Percentiles rank a stretch among this genome's conserved stretches.
These are phyloP conservation scores for Halyomorpha halys DNA, from an alignment of 1,140 invertebrate species.

Conservation along the genomic window DNA sequence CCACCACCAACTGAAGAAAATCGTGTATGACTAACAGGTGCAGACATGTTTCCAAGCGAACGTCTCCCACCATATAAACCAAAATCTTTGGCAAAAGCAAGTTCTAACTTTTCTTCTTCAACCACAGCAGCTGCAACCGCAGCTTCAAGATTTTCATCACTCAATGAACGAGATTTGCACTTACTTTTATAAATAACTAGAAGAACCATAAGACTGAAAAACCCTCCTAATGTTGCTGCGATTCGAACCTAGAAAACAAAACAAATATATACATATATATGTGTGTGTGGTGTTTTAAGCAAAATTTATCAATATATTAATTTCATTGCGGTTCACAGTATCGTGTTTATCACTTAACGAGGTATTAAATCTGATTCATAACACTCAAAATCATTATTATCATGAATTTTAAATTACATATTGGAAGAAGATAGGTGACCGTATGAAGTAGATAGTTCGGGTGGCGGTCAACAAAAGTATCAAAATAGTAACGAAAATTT, in stretches of 20 bases:
- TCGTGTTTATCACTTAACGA: too few species aligned
- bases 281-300: too few species aligned
- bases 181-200: conserved; percentile 76
- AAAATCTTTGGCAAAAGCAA: conserved; percentile 16
- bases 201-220: conserved; percentile 78
- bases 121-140: conserved; percentile 64
- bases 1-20: conserved; percentile 20
- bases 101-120: conserved; percentile 40
- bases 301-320: too few species aligned
- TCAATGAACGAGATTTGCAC: conserved; percentile 43
- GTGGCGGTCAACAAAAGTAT: too few species aligned
- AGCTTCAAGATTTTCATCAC: conserved; percentile 43
- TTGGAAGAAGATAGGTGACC: too few species aligned
- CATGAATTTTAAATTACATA: too few species aligned
- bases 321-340: too few species aligned
- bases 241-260: conserved; percentile 48
- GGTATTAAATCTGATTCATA: too few species aligned
- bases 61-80: not conserved
- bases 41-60: not conserved
- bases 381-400: too few species aligned
- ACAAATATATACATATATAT: not conserved
- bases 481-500: too few species aligned
- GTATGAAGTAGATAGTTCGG: too few species aligned
- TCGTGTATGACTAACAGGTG: conserved; percentile 1
- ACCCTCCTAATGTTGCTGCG: conserved; percentile 74